Evolutionary conservation across 2,113 vertebrate species (phyloP).

Genomic region (Ranitomeya imitator): DNA sequence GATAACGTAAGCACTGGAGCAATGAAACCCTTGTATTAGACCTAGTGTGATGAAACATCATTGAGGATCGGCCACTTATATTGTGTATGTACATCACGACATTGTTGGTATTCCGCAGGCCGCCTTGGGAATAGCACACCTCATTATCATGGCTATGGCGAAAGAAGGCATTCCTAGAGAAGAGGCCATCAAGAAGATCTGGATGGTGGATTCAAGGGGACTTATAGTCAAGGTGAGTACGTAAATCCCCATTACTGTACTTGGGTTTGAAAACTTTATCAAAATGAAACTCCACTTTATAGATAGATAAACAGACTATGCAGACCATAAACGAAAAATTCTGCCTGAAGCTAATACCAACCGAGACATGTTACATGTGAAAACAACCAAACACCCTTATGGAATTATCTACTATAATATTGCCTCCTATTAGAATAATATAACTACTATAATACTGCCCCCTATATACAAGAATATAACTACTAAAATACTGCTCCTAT

Average conservation of each 20-base stretch:
- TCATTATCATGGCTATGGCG: constrained; percentile 92
- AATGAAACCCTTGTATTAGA: not conserved
- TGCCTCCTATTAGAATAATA: constrained; percentile 1
- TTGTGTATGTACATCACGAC: not conserved
- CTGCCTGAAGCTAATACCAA: not conserved
- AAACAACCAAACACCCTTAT: not conserved
- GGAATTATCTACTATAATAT: not conserved
- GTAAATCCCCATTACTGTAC: not conserved
- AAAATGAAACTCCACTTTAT: not conserved
- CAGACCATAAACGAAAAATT: too few relatives aligned
- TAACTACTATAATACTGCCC: constrained; percentile 2
- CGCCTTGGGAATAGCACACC: constrained; percentile 90
- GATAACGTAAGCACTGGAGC: not conserved
- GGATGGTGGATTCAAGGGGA: constrained; percentile 96
- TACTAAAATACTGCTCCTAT: not conserved
- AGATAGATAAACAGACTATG: not conserved
- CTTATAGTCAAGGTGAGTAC: constrained; percentile 88
- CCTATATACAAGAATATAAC: constrained; percentile 1
- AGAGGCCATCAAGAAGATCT: constrained; percentile 88
- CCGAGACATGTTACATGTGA: not conserved
- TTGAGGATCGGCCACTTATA: not conserved
- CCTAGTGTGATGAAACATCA: too few relatives aligned
- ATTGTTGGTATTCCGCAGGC: constrained; percentile 73
- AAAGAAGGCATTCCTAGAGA: constrained; percentile 83
- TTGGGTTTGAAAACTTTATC: not conserved